phyloP scores from a whole-genome alignment of 2,113 vertebrate species.

The Caloenas nicobarica region DNA sequence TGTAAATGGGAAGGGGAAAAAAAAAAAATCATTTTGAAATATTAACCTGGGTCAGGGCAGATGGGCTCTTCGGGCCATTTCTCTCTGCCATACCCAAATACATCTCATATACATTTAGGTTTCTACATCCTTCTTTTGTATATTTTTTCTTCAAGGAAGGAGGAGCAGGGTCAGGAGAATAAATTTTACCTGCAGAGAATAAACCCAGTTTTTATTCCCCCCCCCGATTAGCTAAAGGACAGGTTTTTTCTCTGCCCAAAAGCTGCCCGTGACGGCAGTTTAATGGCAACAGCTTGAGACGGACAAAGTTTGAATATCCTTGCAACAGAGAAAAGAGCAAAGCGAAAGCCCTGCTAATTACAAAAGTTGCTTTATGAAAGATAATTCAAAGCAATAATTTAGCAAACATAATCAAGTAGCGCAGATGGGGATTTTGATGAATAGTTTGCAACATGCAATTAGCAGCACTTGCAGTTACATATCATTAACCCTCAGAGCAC shows the following conservation, averaged over 20 bases:
- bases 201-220: conserved; percentile 33
- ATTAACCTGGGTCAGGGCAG: background rate
- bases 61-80: background rate
- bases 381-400: conserved; percentile 99
- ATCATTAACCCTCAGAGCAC: conserved; percentile 99
- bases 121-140: background rate
- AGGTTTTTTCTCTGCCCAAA: conserved; percentile 68
- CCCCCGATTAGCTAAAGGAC: conserved; percentile 55
- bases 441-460: conserved; percentile 99
- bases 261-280: conserved; percentile 54
- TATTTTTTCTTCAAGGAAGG: background rate
- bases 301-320: conserved; percentile 81
- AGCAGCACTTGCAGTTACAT: conserved; percentile 97
- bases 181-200: background rate
- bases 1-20: background rate
- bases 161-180: background rate
- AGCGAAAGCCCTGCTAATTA: conserved; percentile 92
- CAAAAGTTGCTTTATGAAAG: conserved; percentile 99
- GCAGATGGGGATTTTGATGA: conserved; percentile 99
- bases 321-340: conserved; percentile 88
- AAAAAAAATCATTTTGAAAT: background rate
- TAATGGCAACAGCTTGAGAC: conserved; percentile 75
- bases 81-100: background rate
- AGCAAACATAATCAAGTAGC: conserved; percentile 96
- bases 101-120: background rate